Percentiles rank a stretch among this genome's conserved stretches.
Conservation (phyloP, 1,140 invertebrate genomes). For the Neodiprion lecontei region DNA sequence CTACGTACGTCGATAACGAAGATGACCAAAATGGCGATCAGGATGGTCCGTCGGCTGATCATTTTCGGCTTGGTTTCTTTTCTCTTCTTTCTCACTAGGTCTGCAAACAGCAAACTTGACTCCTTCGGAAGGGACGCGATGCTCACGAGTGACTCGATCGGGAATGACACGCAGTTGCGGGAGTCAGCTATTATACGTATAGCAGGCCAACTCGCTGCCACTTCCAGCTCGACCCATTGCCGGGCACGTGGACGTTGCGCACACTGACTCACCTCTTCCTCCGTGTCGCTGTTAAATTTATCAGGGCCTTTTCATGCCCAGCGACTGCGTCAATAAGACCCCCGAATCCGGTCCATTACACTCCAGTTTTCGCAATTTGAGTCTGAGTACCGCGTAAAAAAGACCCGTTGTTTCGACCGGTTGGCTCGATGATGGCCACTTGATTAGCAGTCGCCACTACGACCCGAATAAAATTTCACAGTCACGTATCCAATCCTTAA, state of each 20-base stretch:
- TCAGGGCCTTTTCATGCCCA: not conserved
- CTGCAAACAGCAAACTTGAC: too few species aligned
- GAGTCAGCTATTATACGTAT: not conserved
- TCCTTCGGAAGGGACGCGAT: not conserved
- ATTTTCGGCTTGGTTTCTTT: not conserved
- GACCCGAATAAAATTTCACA: too few species aligned
- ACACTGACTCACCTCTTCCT: too few species aligned
- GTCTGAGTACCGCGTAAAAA: too few species aligned
- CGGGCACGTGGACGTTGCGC: not conserved
- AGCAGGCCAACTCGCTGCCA: not conserved
- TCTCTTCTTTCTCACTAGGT: too few species aligned
- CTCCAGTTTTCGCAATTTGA: too few species aligned
- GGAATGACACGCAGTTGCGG: not conserved
- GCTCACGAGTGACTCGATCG: not conserved
- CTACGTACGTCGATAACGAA: slow-evolving; percentile 3
- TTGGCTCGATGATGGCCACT: too few species aligned
- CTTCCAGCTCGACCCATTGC: not conserved
- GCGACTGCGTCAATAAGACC: too few species aligned
- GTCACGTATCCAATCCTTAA: too few species aligned
- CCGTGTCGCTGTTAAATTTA: not conserved
- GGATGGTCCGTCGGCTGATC: not conserved
- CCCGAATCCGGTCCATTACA: too few species aligned
- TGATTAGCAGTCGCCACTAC: too few species aligned
- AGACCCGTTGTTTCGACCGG: too few species aligned
- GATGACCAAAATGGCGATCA: not conserved